These are phyloP conservation scores for Xiphorhynchus erythropygius DNA, from an alignment of 2,797 vertebrate species.

Conservation along the genomic window DNA sequence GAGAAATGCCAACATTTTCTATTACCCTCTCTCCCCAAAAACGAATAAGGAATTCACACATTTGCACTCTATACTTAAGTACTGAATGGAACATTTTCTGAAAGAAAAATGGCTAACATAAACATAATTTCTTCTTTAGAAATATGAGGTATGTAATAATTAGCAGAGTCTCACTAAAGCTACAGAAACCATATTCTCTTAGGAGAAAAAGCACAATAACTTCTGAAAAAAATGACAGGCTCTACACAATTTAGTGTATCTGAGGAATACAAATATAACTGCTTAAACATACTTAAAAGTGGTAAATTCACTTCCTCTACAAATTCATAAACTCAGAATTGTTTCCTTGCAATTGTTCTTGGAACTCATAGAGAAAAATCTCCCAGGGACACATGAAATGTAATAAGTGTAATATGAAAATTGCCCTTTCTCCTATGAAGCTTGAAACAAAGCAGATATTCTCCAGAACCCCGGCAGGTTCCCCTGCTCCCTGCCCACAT, in stretches of 20 bases:
- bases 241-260: neutral
- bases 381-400: neutral
- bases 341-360: slow-evolving; percentile 39
- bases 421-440: slow-evolving; percentile 6
- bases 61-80: neutral
- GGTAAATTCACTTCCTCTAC: slow-evolving; percentile 20
- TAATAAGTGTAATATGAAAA: slow-evolving; percentile 7
- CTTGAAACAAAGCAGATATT: slow-evolving; percentile 5
- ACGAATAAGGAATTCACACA: neutral
- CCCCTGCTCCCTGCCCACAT: neutral
- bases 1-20: neutral
- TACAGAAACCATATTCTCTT: neutral
- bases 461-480: slow-evolving; percentile 44
- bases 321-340: slow-evolving; percentile 43
- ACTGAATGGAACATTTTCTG: neutral
- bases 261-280: slow-evolving; percentile 10
- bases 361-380: slow-evolving; percentile 42
- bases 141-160: neutral
- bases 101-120: slow-evolving; percentile 17
- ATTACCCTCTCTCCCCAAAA: neutral
- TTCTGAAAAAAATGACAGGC: slow-evolving; percentile 2
- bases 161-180: neutral
- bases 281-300: slow-evolving; percentile 9
- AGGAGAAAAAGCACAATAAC: neutral
- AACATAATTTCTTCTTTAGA: slow-evolving; percentile 8